These are phyloP conservation scores for Lophius piscatorius DNA, from an alignment of 2,113 vertebrate species.

Conservation along the genomic window DNA sequence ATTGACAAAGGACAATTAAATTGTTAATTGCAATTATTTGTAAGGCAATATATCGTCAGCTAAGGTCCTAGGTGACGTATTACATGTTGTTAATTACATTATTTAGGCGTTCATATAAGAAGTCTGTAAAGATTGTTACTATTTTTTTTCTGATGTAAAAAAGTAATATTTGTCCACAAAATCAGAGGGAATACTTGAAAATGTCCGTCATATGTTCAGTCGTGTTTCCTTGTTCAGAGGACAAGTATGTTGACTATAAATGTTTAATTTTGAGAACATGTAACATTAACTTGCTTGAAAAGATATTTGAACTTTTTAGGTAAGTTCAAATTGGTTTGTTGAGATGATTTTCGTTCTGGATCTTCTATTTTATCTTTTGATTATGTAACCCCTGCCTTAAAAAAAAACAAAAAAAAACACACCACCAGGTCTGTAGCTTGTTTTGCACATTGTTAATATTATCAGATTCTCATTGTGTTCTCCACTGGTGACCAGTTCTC, in stretches of 20 bases:
- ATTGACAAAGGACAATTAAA: too few relatives aligned
- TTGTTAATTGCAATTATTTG: too few relatives aligned
- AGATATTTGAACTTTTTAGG: too few relatives aligned
- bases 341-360: too few relatives aligned
- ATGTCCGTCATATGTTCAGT: background rate
- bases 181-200: background rate
- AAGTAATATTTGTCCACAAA: background rate
- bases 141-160: too few relatives aligned
- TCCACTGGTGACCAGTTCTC: slow-evolving; percentile 74
- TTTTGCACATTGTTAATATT: background rate
- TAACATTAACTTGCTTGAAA: background rate
- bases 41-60: too few relatives aligned
- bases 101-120: background rate
- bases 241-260: too few relatives aligned
- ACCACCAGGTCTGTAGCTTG: background rate
- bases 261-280: background rate
- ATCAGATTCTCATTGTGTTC: background rate
- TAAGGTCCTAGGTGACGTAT: too few relatives aligned
- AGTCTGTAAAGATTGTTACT: background rate
- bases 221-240: background rate
- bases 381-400: background rate
- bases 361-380: too few relatives aligned
- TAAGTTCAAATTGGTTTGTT: too few relatives aligned
- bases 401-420: too few relatives aligned
- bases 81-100: too few relatives aligned